A percentile compares a stretch with the other conserved stretches of the same genome.
These are phyloP conservation scores for Rutilus rutilus DNA, from an alignment of 2,113 vertebrate species.

Conservation along the genomic window DNA sequence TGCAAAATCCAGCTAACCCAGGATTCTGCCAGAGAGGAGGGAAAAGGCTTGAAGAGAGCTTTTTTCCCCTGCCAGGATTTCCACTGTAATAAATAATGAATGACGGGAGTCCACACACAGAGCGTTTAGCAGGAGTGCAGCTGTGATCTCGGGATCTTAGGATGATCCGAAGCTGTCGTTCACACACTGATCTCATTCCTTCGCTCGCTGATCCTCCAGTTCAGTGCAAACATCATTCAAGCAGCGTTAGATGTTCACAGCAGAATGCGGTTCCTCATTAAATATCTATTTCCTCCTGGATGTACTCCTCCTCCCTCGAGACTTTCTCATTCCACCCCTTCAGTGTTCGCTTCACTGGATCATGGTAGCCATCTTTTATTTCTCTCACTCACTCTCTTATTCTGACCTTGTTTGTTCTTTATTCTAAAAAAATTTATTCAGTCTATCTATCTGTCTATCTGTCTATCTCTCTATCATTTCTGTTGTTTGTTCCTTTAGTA, in stretches of 20 bases:
- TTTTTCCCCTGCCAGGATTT: conserved; percentile 12
- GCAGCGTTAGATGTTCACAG: background rate
- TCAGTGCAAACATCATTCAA: background rate
- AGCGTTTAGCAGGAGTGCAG: background rate
- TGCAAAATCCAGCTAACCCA: conserved; percentile 15
- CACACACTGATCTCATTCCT: background rate
- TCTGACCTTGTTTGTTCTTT: conserved; percentile 10
- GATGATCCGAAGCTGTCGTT: background rate
- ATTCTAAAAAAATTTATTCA: background rate
- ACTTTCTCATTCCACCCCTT: conserved; percentile 3
- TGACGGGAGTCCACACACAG: background rate
- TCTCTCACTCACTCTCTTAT: background rate
- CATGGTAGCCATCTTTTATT: background rate
- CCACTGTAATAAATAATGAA: conserved; percentile 8
- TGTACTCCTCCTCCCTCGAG: conserved; percentile 3
- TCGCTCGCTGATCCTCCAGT: background rate
- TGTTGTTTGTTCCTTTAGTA: background rate
- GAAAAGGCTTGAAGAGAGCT: background rate
- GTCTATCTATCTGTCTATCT: background rate
- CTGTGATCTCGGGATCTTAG: background rate
- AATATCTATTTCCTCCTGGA: conserved; percentile 14
- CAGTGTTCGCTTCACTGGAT: conserved; percentile 14
- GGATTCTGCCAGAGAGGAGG: background rate
- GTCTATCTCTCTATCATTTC: background rate
- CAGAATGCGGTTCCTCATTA: background rate